Conservation (phyloP, 2,888 invertebrate genomes). For the Myopa tessellatipennis region DNA sequence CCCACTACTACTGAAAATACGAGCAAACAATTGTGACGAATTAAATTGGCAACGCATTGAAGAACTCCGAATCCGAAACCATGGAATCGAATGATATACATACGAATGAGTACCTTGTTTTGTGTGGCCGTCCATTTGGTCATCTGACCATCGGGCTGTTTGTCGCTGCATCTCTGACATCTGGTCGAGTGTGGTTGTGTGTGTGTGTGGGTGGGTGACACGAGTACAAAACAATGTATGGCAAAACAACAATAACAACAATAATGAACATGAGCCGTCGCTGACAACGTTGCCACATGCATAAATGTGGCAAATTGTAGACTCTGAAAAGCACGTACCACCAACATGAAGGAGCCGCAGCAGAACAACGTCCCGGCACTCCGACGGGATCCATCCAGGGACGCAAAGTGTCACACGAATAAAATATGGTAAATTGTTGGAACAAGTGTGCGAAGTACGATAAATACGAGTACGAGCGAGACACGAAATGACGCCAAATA, state of each 20-base stretch:
- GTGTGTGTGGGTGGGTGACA: slow-evolving; percentile 6
- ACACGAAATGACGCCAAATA: not conserved
- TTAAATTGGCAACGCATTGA: slow-evolving; percentile 36
- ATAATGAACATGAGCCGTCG: slow-evolving; percentile 6
- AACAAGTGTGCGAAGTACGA: slow-evolving; percentile 25
- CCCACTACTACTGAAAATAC: slow-evolving; percentile 14
- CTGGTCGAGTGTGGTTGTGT: not conserved
- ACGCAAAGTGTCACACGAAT: slow-evolving; percentile 37
- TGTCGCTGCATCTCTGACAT: not conserved
- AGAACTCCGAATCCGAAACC: slow-evolving; percentile 14
- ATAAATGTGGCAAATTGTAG: slow-evolving; percentile 26
- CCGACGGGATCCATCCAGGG: not conserved
- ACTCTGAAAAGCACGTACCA: slow-evolving; percentile 37
- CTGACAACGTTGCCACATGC: slow-evolving; percentile 28
- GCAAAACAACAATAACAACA: slow-evolving; percentile 12
- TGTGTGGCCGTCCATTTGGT: not conserved
- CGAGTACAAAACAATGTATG: not conserved
- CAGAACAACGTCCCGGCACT: slow-evolving; percentile 4
- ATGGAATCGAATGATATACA: slow-evolving; percentile 25
- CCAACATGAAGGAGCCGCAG: slow-evolving; percentile 24
- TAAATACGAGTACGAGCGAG: not conserved
- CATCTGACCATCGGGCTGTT: not conserved
- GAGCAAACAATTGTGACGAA: slow-evolving; percentile 32
- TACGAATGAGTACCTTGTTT: not conserved
- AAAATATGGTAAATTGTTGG: slow-evolving; percentile 42